phyloP scores from a whole-genome alignment of 92 coral and sea anemone species.

The Porites rus region DNA sequence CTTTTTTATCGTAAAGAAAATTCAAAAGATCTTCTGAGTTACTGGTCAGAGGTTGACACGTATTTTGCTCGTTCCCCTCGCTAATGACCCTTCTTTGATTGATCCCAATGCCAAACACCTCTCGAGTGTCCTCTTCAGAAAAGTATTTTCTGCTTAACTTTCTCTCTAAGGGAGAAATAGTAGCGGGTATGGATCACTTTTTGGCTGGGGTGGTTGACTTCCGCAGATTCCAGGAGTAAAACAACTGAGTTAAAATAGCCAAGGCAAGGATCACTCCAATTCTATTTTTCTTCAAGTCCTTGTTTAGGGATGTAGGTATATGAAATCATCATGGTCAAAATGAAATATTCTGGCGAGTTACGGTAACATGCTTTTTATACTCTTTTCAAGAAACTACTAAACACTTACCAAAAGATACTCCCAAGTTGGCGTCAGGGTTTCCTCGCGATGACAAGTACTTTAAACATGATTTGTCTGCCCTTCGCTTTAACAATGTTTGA shows the following conservation, averaged over 20 bases:
- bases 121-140: background rate
- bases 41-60: background rate
- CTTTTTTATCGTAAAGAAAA: background rate
- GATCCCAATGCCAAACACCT: constrained; percentile 8
- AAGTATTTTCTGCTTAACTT: background rate
- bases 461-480: too few species aligned
- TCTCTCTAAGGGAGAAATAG: background rate
- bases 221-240: constrained; percentile 16
- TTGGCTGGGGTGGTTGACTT: background rate
- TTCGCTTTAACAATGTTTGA: too few species aligned
- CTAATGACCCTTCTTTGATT: background rate
- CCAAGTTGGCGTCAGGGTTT: too few species aligned
- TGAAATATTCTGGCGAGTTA: too few species aligned
- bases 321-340: too few species aligned
- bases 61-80: background rate
- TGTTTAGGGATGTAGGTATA: background rate
- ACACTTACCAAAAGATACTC: too few species aligned
- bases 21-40: background rate
- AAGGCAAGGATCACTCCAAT: constrained; percentile 21
- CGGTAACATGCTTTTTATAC: too few species aligned
- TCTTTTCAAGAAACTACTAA: too few species aligned
- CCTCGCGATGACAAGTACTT: too few species aligned
- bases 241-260: constrained; percentile 1
- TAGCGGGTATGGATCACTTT: background rate
- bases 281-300: constrained; percentile 15